Evolutionary conservation across 1,140 invertebrate genomes (phyloP).

Genomic region (Heterodera schachtii): DNA sequence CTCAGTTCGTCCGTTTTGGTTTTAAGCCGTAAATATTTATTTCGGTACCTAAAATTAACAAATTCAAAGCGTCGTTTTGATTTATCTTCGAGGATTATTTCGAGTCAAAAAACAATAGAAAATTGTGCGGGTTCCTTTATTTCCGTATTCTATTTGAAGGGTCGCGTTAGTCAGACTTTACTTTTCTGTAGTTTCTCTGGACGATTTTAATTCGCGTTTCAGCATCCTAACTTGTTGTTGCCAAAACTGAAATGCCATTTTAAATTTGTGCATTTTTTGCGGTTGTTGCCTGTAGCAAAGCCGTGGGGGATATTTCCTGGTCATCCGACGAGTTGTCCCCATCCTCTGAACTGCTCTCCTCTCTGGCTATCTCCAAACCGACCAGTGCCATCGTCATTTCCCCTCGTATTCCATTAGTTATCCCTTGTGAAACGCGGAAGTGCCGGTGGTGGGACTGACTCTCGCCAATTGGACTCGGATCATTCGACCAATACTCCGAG

Average conservation of each 20-base stretch:
- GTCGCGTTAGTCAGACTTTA: neutral
- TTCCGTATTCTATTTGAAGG: neutral
- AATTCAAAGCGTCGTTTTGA: neutral
- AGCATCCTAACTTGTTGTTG: neutral
- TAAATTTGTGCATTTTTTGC: neutral
- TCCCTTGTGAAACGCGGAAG: neutral
- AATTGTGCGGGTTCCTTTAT: neutral
- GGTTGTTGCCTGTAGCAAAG: neutral
- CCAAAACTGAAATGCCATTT: neutral
- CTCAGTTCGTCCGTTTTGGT: slow-evolving; percentile 1
- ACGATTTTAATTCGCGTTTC: neutral
- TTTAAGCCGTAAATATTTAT: slow-evolving; percentile 1
- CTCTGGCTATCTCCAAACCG: neutral
- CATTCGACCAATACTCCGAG: neutral
- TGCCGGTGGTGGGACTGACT: neutral
- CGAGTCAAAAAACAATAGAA: neutral
- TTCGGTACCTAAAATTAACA: neutral
- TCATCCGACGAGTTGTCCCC: slow-evolving; percentile 9
- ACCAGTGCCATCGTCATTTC: neutral
- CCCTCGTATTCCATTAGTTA: neutral
- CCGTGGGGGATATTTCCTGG: neutral
- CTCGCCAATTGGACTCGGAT: slow-evolving; percentile 5
- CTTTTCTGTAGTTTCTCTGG: neutral
- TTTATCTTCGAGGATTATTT: no score
- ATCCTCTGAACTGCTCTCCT: slow-evolving; percentile 7